These are phyloP conservation scores for Zaprionus nigranus DNA, from an alignment of 1,140 invertebrate genomes.

Conservation along the genomic window DNA sequence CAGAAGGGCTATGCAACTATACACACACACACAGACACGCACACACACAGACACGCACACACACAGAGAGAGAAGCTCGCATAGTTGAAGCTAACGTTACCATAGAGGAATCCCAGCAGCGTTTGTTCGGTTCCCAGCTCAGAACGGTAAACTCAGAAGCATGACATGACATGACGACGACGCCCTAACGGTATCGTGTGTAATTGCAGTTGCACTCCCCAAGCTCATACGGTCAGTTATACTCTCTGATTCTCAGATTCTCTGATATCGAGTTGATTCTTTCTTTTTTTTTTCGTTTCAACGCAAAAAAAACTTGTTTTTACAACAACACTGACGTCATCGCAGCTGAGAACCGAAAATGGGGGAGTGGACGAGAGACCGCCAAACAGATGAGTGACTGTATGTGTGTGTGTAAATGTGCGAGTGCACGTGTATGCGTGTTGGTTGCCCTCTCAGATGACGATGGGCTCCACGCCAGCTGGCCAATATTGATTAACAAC, in stretches of 20 bases:
- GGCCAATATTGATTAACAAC: constrained; percentile 71
- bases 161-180: constrained; percentile 46
- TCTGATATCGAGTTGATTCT: constrained; percentile 22
- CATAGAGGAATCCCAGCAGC: constrained; percentile 18
- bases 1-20: constrained; percentile 33
- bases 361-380: constrained; percentile 72
- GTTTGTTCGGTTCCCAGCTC: constrained; percentile 23
- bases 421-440: constrained; percentile 12
- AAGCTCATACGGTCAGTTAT: constrained; percentile 68
- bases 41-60: not conserved
- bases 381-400: constrained; percentile 58
- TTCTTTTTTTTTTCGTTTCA: not conserved
- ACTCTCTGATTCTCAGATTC: constrained; percentile 27
- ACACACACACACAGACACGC: not conserved
- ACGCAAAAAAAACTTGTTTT: constrained; percentile 67
- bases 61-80: constrained; percentile 1
- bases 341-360: constrained; percentile 75
- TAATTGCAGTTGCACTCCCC: constrained; percentile 64
- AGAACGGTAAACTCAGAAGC: constrained; percentile 58
- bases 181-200: constrained; percentile 76
- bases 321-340: constrained; percentile 81
- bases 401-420: constrained; percentile 30
- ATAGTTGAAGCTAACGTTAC: constrained; percentile 17
- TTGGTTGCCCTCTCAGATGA: constrained; percentile 37
- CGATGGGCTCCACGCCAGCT: constrained; percentile 53